Conservation (phyloP, 2,113 vertebrate species). For the Carollia perspicillata region DNA sequence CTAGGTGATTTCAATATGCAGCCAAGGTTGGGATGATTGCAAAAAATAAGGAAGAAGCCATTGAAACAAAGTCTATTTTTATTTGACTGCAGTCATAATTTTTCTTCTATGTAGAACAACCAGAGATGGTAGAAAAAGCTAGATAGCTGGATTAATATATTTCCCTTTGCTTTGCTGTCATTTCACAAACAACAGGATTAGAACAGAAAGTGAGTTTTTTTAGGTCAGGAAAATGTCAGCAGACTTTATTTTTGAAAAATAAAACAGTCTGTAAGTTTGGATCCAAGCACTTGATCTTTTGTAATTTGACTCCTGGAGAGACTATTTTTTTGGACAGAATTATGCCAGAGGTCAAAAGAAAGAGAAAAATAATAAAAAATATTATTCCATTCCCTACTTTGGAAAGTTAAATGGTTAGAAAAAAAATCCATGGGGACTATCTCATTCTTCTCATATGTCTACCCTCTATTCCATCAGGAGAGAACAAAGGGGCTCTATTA, state of each 20-base stretch:
- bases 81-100: not conserved
- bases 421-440: not conserved
- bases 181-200: constrained; percentile 36
- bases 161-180: constrained; percentile 50
- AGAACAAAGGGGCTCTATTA: constrained; percentile 30
- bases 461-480: not conserved
- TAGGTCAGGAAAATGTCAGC: not conserved
- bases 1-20: not conserved
- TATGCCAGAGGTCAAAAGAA: not conserved
- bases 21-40: not conserved
- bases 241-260: not conserved
- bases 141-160: not conserved
- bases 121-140: not conserved
- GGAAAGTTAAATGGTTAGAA: constrained; percentile 17
- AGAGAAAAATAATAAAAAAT: constrained; percentile 34
- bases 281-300: not conserved
- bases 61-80: not conserved
- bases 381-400: not conserved
- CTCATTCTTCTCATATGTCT: not conserved
- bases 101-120: not conserved
- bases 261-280: not conserved
- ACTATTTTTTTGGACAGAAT: not conserved
- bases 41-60: not conserved
- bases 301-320: not conserved
- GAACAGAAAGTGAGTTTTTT: not conserved